Percentiles rank a stretch among this genome's conserved stretches.
Evolutionary conservation across 2,888 invertebrate species (phyloP).

Genomic region (Apodemia hepburni): DNA sequence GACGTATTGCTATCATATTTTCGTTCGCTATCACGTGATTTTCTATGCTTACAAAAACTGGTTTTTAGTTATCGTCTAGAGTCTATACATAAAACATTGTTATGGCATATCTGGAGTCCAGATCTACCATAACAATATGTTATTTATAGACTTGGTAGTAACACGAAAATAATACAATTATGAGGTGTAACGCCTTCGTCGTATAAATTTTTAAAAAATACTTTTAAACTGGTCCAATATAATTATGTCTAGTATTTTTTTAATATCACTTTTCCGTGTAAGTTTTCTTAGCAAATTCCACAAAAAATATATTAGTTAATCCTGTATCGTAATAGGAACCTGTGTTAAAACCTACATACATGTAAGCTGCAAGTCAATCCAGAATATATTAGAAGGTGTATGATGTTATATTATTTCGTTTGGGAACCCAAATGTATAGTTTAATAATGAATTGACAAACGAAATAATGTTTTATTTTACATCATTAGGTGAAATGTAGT

Average conservation of each 20-base stretch:
- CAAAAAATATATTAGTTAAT: background rate
- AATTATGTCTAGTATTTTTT: background rate
- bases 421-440: background rate
- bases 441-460: background rate
- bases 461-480: slow-evolving; percentile 7
- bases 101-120: too few relatives aligned
- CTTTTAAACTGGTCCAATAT: too few relatives aligned
- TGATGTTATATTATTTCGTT: slow-evolving; percentile 1
- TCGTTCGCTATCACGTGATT: too few relatives aligned
- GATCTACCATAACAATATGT: too few relatives aligned
- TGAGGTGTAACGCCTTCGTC: too few relatives aligned
- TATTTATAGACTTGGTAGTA: too few relatives aligned
- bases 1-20: too few relatives aligned
- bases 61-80: too few relatives aligned
- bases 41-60: too few relatives aligned
- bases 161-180: too few relatives aligned
- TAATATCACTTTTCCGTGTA: slow-evolving; percentile 1
- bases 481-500: slow-evolving; percentile 13
- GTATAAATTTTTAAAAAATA: too few relatives aligned
- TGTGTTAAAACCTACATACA: background rate
- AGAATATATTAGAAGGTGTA: slow-evolving; percentile 5
- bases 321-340: background rate
- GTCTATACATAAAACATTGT: too few relatives aligned
- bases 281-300: background rate
- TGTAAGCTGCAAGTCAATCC: background rate